phyloP scores from a whole-genome alignment of 1,140 invertebrate genomes.

The Hetaerina americana region DNA sequence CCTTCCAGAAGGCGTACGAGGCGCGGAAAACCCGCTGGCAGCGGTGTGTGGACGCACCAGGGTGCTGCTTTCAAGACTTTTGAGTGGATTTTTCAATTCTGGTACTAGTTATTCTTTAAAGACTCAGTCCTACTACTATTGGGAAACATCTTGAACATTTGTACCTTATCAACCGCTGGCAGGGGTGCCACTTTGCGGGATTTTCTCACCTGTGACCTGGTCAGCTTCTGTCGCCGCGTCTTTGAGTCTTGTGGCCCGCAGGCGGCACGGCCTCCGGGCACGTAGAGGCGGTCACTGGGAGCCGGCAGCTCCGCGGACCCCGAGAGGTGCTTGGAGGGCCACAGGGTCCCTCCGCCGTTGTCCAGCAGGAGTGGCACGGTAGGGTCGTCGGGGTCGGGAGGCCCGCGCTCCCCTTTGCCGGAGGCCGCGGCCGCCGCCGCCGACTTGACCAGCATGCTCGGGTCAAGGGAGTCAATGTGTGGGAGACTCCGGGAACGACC shows the following conservation, averaged over 20 bases:
- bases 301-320: neutral
- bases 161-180: too few relatives aligned
- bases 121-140: too few relatives aligned
- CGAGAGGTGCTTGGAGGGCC: neutral
- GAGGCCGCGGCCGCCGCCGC: slow-evolving; percentile 22
- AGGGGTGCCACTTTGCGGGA: too few relatives aligned
- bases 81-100: too few relatives aligned
- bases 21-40: too few relatives aligned
- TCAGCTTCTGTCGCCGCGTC: slow-evolving; percentile 35
- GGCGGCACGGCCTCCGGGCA: slow-evolving; percentile 19
- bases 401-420: slow-evolving; percentile 22
- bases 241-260: slow-evolving; percentile 15
- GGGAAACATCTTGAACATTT: too few relatives aligned
- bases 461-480: slow-evolving; percentile 44
- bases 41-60: too few relatives aligned
- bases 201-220: slow-evolving; percentile 40
- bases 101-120: too few relatives aligned
- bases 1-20: too few relatives aligned
- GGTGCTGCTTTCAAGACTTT: too few relatives aligned
- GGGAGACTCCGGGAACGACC: slow-evolving; percentile 48
- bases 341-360: neutral
- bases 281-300: slow-evolving; percentile 14
- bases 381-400: slow-evolving; percentile 21
- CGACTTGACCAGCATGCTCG: slow-evolving; percentile 36
- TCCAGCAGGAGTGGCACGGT: slow-evolving; percentile 15